Conservation (phyloP, 2,888 invertebrate genomes). For the Leistus spinibarbis region DNA sequence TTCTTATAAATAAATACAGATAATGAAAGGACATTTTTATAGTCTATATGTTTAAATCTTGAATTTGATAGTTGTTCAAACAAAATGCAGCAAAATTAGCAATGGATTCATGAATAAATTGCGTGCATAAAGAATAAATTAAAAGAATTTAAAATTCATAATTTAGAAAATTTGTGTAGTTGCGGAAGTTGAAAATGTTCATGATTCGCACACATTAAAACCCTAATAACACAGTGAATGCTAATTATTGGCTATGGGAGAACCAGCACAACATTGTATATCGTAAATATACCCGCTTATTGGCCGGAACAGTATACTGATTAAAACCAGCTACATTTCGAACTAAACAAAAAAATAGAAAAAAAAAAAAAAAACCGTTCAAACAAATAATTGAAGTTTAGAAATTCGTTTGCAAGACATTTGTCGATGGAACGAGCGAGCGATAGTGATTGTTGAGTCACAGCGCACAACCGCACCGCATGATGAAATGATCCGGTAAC, state of each 20-base stretch:
- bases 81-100: too few species aligned
- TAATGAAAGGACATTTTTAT: too few species aligned
- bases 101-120: too few species aligned
- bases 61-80: too few species aligned
- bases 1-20: too few species aligned
- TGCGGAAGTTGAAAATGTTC: neutral
- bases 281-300: neutral
- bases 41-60: too few species aligned
- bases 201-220: neutral
- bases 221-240: neutral
- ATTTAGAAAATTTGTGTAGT: neutral
- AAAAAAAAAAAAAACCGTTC: neutral
- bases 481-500: conserved; percentile 37
- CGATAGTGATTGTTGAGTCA: conserved; percentile 12
- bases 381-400: neutral
- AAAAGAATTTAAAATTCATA: neutral
- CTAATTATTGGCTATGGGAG: neutral
- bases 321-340: neutral
- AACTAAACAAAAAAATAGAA: neutral
- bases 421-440: neutral
- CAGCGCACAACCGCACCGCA: conserved; percentile 2
- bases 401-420: neutral
- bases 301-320: neutral
- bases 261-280: neutral
- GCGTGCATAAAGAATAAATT: neutral